Evolutionary conservation across 2,888 invertebrate genomes (phyloP).

Genomic region (Beris chalybata): DNA sequence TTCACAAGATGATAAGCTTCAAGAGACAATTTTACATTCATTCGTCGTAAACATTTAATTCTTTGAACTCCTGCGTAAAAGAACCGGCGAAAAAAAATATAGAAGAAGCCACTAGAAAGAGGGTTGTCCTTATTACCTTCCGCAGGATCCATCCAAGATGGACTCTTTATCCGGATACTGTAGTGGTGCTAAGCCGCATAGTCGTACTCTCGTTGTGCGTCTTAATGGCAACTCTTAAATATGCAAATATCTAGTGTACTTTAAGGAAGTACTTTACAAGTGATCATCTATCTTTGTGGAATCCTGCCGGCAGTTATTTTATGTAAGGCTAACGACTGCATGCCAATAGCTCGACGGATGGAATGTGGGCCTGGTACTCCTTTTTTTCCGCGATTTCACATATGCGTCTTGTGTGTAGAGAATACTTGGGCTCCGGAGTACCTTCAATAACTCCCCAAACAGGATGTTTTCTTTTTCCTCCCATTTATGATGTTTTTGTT

Average conservation of each 20-base stretch:
- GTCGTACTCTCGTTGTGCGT: no score
- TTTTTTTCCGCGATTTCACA: background rate
- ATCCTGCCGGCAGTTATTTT: constrained; percentile 8
- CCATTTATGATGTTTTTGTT: constrained; percentile 37
- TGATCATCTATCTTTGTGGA: constrained; percentile 19
- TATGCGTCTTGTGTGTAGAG: constrained; percentile 15
- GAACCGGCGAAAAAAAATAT: background rate
- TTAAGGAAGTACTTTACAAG: constrained; percentile 30
- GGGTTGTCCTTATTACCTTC: constrained; percentile 8
- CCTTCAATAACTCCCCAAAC: constrained; percentile 25
- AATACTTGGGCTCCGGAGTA: constrained; percentile 7
- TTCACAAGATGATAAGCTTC: no score
- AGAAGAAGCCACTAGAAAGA: constrained; percentile 1
- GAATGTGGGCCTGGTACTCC: no score
- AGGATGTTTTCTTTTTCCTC: constrained; percentile 36
- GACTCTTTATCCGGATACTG: constrained; percentile 6
- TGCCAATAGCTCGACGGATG: no score
- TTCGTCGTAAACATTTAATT: background rate
- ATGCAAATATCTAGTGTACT: background rate
- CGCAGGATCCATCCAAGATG: constrained; percentile 10
- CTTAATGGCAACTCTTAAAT: no score
- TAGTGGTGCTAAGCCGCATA: no score
- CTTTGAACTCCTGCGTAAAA: background rate
- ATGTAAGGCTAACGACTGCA: no score
- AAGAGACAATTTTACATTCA: constrained; percentile 1